Percentiles rank a stretch among this genome's conserved stretches.
phyloP scores from a whole-genome alignment of 2,888 invertebrate genomes.

The Lathronympha strigana region DNA sequence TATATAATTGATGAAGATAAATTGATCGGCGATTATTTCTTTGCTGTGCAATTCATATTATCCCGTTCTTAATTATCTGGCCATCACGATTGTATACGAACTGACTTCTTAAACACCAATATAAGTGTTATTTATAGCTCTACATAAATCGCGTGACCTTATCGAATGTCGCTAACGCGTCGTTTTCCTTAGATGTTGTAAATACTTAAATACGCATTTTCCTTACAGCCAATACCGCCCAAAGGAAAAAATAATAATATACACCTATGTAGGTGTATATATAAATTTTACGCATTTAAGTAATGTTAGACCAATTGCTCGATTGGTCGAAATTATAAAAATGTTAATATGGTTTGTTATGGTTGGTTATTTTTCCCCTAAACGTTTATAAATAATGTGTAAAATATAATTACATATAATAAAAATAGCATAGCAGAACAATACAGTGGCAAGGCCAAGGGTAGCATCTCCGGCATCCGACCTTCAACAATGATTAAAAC shows the following conservation, averaged over 20 bases:
- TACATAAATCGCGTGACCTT: conserved; percentile 5
- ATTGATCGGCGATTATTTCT: too few species aligned
- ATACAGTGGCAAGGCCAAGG: conserved; percentile 30
- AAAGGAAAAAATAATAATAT: not conserved
- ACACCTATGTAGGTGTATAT: too few species aligned
- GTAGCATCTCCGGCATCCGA: not conserved
- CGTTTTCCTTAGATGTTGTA: not conserved
- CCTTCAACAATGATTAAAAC: conserved; percentile 14
- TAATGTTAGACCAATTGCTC: too few species aligned
- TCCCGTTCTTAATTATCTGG: too few species aligned
- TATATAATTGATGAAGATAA: too few species aligned
- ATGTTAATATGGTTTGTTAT: too few species aligned
- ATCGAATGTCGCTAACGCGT: not conserved
- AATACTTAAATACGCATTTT: not conserved
- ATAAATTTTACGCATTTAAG: too few species aligned
- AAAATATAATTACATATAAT: not conserved
- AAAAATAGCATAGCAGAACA: not conserved
- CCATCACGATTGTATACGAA: too few species aligned
- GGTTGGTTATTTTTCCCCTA: not conserved
- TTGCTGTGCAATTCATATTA: too few species aligned
- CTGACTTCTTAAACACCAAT: too few species aligned
- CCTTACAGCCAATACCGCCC: not conserved
- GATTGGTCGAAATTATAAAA: too few species aligned
- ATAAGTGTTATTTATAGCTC: not conserved
- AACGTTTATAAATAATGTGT: not conserved